Evolutionary conservation across 1,140 invertebrate genomes (phyloP), one percentile per base, ranked within the genome.

Genomic region (Dreissena rostriformis): DNA sequence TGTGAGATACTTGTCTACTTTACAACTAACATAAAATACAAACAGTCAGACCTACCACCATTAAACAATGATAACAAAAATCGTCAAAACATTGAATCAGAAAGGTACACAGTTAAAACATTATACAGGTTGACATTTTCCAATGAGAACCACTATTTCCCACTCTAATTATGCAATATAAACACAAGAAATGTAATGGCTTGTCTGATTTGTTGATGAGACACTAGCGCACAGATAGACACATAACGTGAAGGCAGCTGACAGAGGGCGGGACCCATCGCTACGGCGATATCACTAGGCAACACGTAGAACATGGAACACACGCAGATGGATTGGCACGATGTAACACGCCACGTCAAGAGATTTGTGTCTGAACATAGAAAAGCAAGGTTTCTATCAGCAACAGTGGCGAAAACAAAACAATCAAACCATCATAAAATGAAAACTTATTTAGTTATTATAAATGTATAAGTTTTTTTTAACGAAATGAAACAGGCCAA

Each of bases 381-480:
- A 79, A 79, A 79, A 79, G 77, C 77, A 79, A 79, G 77, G 77
- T 68, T 68, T 68, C 66, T 79, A 66, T 68, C 65, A 68, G 68
- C 49, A 11, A n/a, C 14, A 28, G 65, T 67, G 24, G 24, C 22
- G 15, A 26, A 26, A 26, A 26, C 22, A 26, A 68, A 68, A 24
- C 22, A 26, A 68, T 22, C 22, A 68, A 24, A 68, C 6, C 15
- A 24, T 29, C 15, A 68, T 68, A 26, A 68, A 22, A 22, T 22
- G 4, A 8, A 68, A 17, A 22, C 19, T 22, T 1, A 2, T n/a
- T 39, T 49, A 17, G 49, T 19, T 29, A n/a, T 17, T 39, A 5
- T 22, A 39, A 17, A 71, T 71, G n/a, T 39, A 49, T 12, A 71
- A n/a, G 49, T 1, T 2, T 71, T 71, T 10, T 71, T 49, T 71